Base-by-base conservation (phyloP, 2,113 vertebrate genomes). In the Neolamprologus sp. region DNA sequence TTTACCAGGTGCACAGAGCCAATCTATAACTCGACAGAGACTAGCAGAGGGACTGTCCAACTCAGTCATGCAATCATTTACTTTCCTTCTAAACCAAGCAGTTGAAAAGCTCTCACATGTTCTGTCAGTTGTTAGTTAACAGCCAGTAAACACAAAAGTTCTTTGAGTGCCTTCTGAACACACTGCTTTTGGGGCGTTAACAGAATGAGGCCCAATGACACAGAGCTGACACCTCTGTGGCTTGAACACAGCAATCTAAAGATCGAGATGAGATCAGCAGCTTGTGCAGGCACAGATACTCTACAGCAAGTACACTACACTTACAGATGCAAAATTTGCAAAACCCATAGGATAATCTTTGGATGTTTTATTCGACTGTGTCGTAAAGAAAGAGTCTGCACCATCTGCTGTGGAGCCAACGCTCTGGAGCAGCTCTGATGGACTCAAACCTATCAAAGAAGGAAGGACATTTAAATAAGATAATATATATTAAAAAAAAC, bases 281-380 rank as follows among this genome's bases (percentile, higher is more conserved):
- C 88, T 93, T 89, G 91, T 92, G 93, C 93, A 87, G 80, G 73
- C 78, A 11, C 60, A 60, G 60, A 89, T 90, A 84, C 92, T 85
- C 84, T 92, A 92, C 86, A 89, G 89, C 93, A 95, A 78, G 73
- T 16, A 11, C 93, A 94, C 96, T 97, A 96, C 96, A 99, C 98
- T 98, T 98, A 99, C 98, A 97, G 97, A 97, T 94, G 96, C 96
- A 96, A 98, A 97, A 96, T 97, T 97, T 95, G 97, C 97, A 97
- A 98, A 97, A 95, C 96, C 97, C 95, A 96, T 94, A 95, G 97
- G 96, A 93, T 96, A 94, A 95, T 97, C 97, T 97, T 97, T 97
- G 95, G 97, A 91, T 92, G 97, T 93, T 95, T 97, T 97, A 96
- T 95, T 96, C 89, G 97, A 94, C 94, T 97, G 97, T 94, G 97